Percentiles rank a stretch among this genome's conserved stretches.
Evolutionary conservation across 2,113 vertebrate species (phyloP).

Genomic region (Noctilio leporinus): DNA sequence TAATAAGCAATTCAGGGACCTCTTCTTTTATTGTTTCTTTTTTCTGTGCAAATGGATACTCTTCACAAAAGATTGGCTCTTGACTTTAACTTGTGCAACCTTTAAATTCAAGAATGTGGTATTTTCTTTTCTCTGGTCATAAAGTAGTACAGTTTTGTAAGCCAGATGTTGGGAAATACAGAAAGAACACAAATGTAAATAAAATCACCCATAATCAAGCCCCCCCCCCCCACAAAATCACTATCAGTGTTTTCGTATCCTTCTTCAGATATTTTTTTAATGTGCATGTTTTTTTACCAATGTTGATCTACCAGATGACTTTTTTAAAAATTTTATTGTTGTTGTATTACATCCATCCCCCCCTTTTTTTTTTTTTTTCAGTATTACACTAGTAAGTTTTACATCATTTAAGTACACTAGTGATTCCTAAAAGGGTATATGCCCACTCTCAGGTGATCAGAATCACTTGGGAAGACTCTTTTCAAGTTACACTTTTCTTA

Average conservation of each 20-base stretch:
- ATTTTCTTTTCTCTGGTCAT: background rate
- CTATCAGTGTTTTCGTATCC: background rate
- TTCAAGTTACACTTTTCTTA: background rate
- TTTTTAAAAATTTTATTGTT: background rate
- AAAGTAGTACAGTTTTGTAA: background rate
- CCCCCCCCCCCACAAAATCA: background rate
- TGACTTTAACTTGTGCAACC: background rate
- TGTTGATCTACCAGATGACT: background rate
- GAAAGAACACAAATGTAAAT: background rate
- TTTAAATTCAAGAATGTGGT: constrained; percentile 10
- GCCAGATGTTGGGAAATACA: background rate
- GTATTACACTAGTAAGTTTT: background rate
- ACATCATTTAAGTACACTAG: background rate
- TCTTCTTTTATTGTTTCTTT: background rate
- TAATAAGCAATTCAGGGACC: background rate
- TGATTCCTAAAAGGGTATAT: background rate
- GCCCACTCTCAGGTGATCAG: background rate
- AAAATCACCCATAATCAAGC: background rate
- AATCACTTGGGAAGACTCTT: background rate
- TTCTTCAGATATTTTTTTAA: background rate
- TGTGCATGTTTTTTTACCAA: background rate
- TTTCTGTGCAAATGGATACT: background rate
- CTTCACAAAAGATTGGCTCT: background rate
- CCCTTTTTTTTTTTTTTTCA: no score
- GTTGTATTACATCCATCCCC: no score